Evolutionary conservation across 2,113 vertebrate genomes (phyloP).

Genomic region (Colius striatus): DNA sequence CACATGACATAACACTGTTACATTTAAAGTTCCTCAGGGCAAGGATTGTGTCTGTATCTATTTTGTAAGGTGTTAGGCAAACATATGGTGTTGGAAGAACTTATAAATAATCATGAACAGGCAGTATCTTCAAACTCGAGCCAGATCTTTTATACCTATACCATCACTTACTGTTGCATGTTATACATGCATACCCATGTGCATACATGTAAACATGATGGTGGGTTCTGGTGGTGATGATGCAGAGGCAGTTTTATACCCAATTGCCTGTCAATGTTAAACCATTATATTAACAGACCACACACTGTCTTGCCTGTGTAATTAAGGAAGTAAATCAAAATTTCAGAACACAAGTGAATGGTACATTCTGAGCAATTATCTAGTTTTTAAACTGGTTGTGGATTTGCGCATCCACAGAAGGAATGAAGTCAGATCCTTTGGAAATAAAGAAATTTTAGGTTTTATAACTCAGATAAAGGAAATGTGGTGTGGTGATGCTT

Average conservation of each 20-base stretch:
- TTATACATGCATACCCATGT: not conserved
- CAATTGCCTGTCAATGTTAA: constrained; percentile 11
- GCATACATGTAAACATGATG: not conserved
- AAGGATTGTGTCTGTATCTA: constrained; percentile 4
- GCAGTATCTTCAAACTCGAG: not conserved
- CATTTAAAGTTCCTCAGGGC: constrained; percentile 37
- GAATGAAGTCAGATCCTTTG: not conserved
- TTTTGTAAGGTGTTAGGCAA: constrained; percentile 46
- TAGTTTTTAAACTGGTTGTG: not conserved
- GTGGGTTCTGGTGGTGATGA: not conserved
- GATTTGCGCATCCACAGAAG: not conserved
- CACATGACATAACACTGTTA: not conserved
- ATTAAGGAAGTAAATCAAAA: not conserved
- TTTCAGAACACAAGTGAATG: not conserved
- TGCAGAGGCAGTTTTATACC: not conserved
- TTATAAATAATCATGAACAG: constrained; percentile 38
- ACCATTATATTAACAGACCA: not conserved
- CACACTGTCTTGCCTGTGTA: not conserved
- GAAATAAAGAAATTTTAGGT: not conserved
- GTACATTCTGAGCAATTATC: not conserved
- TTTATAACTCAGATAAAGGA: not conserved
- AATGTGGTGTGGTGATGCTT: not conserved
- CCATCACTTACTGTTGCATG: not conserved
- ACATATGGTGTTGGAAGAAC: constrained; percentile 21
- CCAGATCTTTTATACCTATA: not conserved